Percentiles rank a stretch among this genome's conserved stretches.
These are phyloP conservation scores for Drosophila nr. perissopoda DNA, from an alignment of 2,888 invertebrate species.

Conservation along the genomic window DNA sequence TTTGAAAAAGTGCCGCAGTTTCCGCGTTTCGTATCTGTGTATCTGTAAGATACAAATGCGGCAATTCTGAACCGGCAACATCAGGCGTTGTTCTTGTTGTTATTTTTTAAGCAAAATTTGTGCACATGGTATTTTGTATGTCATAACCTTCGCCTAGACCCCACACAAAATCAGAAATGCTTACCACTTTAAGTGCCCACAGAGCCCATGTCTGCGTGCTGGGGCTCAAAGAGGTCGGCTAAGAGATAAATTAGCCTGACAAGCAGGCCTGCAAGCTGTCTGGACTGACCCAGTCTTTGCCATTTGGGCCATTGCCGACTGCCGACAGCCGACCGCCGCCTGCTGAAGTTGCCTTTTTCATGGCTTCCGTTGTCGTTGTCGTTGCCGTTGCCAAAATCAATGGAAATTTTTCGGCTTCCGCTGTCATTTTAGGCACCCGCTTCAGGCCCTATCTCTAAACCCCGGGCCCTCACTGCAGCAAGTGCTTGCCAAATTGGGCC, in stretches of 20 bases:
- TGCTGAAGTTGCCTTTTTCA: constrained; percentile 61
- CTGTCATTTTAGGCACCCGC: constrained; percentile 48
- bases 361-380: constrained; percentile 65
- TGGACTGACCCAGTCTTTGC: constrained; percentile 48
- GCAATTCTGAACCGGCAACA: constrained; percentile 53
- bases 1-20: constrained; percentile 65
- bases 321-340: constrained; percentile 38
- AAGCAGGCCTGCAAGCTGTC: constrained; percentile 45
- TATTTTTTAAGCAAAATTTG: constrained; percentile 45
- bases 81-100: constrained; percentile 19
- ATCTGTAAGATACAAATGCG: constrained; percentile 74
- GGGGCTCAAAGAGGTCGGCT: constrained; percentile 55
- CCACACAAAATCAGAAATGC: constrained; percentile 48
- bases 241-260: constrained; percentile 74
- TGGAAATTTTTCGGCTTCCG: constrained; percentile 74
- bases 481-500: constrained; percentile 64
- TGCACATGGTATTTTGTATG: constrained; percentile 57
- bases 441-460: background rate
- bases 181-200: constrained; percentile 19
- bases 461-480: constrained; percentile 9
- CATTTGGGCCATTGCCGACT: constrained; percentile 66
- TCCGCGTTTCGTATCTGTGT: constrained; percentile 23
- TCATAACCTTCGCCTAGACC: constrained; percentile 79
- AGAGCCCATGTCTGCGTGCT: constrained; percentile 23
- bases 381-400: constrained; percentile 77